Conservation (phyloP, 2,113 vertebrate genomes). For the Myiozetetes cayanensis region DNA sequence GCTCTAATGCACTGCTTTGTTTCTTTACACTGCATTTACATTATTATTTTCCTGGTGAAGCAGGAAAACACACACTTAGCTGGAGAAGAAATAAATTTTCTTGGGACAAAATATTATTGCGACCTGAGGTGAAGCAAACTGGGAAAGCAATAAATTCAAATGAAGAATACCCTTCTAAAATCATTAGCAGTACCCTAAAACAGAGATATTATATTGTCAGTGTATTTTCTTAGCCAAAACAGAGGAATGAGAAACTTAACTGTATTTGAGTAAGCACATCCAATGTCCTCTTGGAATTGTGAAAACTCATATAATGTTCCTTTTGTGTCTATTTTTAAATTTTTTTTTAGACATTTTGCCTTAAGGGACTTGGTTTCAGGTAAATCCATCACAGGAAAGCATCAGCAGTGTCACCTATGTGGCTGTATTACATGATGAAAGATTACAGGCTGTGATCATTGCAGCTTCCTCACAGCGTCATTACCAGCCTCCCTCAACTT, state of each 20-base stretch:
- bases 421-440: background rate
- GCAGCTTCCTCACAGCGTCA: background rate
- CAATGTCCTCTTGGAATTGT: background rate
- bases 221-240: background rate
- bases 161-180: background rate
- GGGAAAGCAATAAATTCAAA: background rate
- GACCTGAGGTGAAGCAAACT: background rate
- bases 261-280: background rate
- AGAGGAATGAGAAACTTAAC: background rate
- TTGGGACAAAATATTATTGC: background rate
- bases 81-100: background rate
- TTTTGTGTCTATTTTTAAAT: background rate
- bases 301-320: background rate
- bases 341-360: background rate
- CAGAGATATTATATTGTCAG: background rate
- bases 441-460: background rate
- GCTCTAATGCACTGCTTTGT: background rate
- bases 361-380: background rate
- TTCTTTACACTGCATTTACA: background rate
- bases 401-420: background rate
- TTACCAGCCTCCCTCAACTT: background rate
- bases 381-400: conserved; percentile 29
- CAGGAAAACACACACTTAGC: background rate
- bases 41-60: background rate
- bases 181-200: background rate